phyloP scores from a whole-genome alignment of 2,888 invertebrate species.

The Cephus nigrinus region DNA sequence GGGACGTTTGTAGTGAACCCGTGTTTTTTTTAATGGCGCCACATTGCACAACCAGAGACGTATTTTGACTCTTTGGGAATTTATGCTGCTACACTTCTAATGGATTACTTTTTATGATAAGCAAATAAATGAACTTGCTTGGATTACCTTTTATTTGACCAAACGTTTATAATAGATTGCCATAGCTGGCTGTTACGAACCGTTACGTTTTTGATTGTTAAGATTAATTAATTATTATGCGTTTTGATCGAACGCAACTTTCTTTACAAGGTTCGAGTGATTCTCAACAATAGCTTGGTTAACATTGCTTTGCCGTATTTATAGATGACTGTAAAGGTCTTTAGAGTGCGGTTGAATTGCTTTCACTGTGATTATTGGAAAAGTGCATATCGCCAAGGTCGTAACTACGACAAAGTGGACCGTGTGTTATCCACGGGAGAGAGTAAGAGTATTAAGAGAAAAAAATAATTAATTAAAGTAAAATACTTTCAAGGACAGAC shows the following conservation, averaged over 20 bases:
- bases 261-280: neutral
- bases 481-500: neutral
- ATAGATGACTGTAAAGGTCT: constrained; percentile 53
- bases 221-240: neutral
- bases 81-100: neutral
- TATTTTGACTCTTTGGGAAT: neutral
- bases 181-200: neutral
- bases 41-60: neutral
- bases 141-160: neutral
- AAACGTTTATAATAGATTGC: neutral
- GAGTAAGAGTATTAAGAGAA: neutral
- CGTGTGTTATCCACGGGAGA: neutral
- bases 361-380: constrained; percentile 61
- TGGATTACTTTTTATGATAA: neutral
- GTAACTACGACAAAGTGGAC: constrained; percentile 18
- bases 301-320: constrained; percentile 17
- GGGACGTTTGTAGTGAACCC: neutral
- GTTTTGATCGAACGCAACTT: neutral
- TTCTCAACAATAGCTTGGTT: neutral
- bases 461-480: neutral
- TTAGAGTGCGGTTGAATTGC: constrained; percentile 55
- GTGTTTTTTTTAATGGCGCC: neutral
- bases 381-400: constrained; percentile 46
- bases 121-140: neutral
- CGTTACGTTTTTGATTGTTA: neutral